Evolutionary conservation across 2,797 vertebrate species (phyloP), one percentile per base, ranked within the genome.

Genomic region (Oreochromis mossambicus): DNA sequence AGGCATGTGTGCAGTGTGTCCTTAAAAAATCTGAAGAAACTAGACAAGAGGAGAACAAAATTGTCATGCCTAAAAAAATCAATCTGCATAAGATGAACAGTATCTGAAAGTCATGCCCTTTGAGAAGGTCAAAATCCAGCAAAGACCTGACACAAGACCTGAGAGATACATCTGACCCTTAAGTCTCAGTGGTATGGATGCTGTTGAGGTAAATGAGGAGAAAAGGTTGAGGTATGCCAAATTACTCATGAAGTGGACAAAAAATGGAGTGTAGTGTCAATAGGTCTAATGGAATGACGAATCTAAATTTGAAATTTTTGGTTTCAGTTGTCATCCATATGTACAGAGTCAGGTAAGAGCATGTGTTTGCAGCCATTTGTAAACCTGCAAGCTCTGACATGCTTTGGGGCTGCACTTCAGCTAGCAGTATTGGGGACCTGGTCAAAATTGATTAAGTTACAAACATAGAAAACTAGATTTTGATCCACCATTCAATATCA

Each of bases 401-500:
- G 21, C 21, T 26, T 70, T 70, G 41, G 41, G 3, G 41, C 8
- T 70, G 8, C 41, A 70, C 24, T 3, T 46, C n/a, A 11, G 8
- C 21, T 26, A 70, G 21, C 24, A 26, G 24, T 5, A 46, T 5
- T 46, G 41, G 41, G 14, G 0, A 46, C 24, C 41, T 46, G 15
- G 66, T 46, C 14, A 73, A 70, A 70, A 70, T 4, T 26, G 66
- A 46, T 70, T 43, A 15, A 46, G 41, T 70, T 70, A 0, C 21
- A 70, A 70, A 70, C 14, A 26, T 17, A 2, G 14, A 11, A 70
- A 70, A 73, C 8, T 29, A 19, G 14, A 46, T 73, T 46, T 46
- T 29, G 41, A 46, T 46, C 0, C 66, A 46, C 14, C 24, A 73
- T 46, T 21, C 21, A 70, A 46, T 46, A 0, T 7, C 5, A 29